A percentile compares a stretch with the other conserved stretches of the same genome.
Evolutionary conservation across 2,888 invertebrate genomes (phyloP).

Genomic region (Prenolepis imparis): DNA sequence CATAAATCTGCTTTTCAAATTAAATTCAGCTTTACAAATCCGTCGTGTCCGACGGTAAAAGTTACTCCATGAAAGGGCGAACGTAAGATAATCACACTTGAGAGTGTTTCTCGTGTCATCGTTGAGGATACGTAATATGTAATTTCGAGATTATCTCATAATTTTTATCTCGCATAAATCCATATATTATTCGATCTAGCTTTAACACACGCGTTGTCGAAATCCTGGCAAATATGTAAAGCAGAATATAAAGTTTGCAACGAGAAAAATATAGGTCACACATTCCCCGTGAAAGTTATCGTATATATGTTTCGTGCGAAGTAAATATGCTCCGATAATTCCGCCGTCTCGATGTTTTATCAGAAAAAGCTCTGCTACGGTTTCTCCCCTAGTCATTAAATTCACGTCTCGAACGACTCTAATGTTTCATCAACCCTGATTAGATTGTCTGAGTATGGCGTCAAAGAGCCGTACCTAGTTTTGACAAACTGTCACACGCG

Average conservation of each 20-base stretch:
- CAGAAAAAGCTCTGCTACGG: background rate
- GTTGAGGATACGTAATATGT: conserved; percentile 43
- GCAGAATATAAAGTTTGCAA: background rate
- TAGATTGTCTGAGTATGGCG: conserved; percentile 19
- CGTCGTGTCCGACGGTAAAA: conserved; percentile 62
- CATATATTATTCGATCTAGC: conserved; percentile 45
- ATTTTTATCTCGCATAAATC: conserved; percentile 48
- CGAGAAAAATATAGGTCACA: background rate
- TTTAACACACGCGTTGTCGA: conserved; percentile 18
- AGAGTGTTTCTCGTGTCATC: conserved; percentile 40
- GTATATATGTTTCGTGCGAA: background rate
- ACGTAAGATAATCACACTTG: conserved; percentile 34
- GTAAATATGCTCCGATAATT: background rate
- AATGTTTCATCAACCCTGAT: conserved; percentile 42
- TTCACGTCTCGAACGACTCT: background rate
- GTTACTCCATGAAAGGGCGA: conserved; percentile 40
- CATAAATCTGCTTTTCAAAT: conserved; percentile 71
- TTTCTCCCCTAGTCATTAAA: background rate
- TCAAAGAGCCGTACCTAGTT: conserved; percentile 37
- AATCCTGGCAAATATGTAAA: background rate
- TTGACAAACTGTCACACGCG: conserved; percentile 36
- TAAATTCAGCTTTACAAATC: conserved; percentile 74
- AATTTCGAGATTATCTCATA: conserved; percentile 46
- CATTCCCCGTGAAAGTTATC: background rate
- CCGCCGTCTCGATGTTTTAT: background rate